Percentiles rank a stretch among this genome's conserved stretches.
Conservation (phyloP, 1,140 invertebrate species). For the Drosophila ananassae region DNA sequence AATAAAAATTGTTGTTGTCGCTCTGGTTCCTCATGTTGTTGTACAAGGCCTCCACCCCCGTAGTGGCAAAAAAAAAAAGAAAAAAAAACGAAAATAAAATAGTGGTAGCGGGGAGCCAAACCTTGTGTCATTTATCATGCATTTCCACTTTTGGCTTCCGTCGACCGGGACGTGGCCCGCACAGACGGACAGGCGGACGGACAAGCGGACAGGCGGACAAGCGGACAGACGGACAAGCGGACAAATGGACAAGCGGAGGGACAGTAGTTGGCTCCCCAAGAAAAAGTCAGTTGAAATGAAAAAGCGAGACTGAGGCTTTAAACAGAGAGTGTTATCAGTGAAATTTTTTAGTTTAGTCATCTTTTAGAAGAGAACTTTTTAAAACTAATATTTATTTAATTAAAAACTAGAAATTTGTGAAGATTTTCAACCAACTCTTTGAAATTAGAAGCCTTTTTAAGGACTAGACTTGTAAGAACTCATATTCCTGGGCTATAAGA, state of each 20-base stretch:
- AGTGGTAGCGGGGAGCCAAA: conserved; percentile 42
- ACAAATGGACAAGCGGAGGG: conserved; percentile 1
- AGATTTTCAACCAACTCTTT: too few relatives aligned
- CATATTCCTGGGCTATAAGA: too few relatives aligned
- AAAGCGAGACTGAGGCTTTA: conserved; percentile 8
- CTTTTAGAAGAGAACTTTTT: not conserved
- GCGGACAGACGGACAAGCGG: not conserved
- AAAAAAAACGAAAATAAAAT: conserved; percentile 3
- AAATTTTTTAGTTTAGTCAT: not conserved
- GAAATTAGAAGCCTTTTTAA: too few relatives aligned
- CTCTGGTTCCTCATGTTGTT: conserved; percentile 34
- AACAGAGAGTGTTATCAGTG: conserved; percentile 1
- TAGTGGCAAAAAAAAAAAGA: conserved; percentile 1
- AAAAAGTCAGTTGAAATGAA: conserved; percentile 27
- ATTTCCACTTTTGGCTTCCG: conserved; percentile 83
- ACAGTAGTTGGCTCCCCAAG: conserved; percentile 23
- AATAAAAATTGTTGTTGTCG: conserved; percentile 69
- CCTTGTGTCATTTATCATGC: conserved; percentile 80
- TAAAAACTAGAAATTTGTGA: too few relatives aligned
- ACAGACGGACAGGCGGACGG: conserved; percentile 54
- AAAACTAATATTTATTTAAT: not conserved
- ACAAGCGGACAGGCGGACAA: conserved; percentile 21
- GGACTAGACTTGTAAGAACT: too few relatives aligned
- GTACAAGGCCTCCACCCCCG: conserved; percentile 8
- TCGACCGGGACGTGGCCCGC: conserved; percentile 69